Percentiles rank a stretch among this genome's conserved stretches.
These are phyloP conservation scores for Altica lythri DNA, from an alignment of 2,888 invertebrate species.

Conservation along the genomic window DNA sequence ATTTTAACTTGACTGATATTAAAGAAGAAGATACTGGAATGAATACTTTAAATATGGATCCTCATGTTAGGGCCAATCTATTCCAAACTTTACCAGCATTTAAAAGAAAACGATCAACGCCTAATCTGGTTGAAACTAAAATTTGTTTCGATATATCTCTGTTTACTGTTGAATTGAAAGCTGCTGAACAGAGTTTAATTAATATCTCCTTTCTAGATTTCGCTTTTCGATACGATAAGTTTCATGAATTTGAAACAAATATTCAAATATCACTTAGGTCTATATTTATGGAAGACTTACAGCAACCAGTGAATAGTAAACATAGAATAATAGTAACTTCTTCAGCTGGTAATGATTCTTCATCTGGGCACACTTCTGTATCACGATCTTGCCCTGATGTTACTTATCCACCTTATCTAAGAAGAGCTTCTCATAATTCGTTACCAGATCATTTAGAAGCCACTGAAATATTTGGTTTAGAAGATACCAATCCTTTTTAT, in stretches of 20 bases:
- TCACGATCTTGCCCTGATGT: conserved; percentile 86
- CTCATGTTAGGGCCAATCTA: conserved; percentile 65
- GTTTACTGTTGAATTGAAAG: conserved; percentile 74
- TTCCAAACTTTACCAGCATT: conserved; percentile 47
- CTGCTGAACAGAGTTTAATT: conserved; percentile 78
- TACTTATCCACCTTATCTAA: conserved; percentile 47
- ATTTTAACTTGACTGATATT: conserved; percentile 51
- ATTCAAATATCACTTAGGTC: conserved; percentile 82
- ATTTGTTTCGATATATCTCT: conserved; percentile 76
- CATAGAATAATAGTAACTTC: conserved; percentile 84
- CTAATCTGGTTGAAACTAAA: conserved; percentile 33
- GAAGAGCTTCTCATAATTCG: conserved; percentile 55
- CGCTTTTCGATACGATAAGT: conserved; percentile 72
- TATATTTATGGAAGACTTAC: conserved; percentile 87
- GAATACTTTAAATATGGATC: conserved; percentile 65
- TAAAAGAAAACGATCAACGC: conserved; percentile 22
- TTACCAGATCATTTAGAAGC: conserved; percentile 66
- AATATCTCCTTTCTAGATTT: conserved; percentile 86
- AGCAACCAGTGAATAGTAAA: conserved; percentile 70
- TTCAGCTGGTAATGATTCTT: conserved; percentile 51
- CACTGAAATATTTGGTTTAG: conserved; percentile 57
- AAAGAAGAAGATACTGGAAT: conserved; percentile 59
- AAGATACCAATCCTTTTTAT: conserved; percentile 10
- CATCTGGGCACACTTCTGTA: conserved; percentile 60
- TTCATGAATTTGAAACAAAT: conserved; percentile 70